Base-by-base conservation (phyloP, 1,140 invertebrate genomes). In the Papilio polyxenes region DNA sequence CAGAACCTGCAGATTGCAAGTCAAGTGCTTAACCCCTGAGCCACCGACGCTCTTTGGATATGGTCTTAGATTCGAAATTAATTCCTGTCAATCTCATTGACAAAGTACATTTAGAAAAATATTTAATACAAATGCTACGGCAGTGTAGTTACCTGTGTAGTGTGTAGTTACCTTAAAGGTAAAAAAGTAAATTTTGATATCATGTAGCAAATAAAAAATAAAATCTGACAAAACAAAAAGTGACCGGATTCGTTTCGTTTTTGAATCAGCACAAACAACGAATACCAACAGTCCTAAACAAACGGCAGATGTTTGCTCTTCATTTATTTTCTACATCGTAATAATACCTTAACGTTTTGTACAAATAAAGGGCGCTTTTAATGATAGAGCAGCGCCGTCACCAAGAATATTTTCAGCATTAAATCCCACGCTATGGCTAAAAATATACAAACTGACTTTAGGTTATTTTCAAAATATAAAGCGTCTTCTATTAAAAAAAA, bases 211-310 rank as follows among this genome's bases (percentile, higher is more conserved):
- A 75, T 11, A 75, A 48, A 75, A 75, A 48, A 48, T 17, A 48
- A 49, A 75, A 75, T 75, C 74, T 49, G 48, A 77, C 75, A 77
- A 77, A 48, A 77, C 51, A 79, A 79, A 77, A 79, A 79, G 56
- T 79, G 53, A 79, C 51, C 53, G 77, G 77, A 79, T 79, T 62
- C 53, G 77, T 59, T 62, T 62, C 77, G 77, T 62, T 79, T 78
- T 62, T 62, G 56, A 79, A 79, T 79, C 77, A 79, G 77, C 56
- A 62, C 77, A 79, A 79, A 79, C 77, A 79, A 79, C 53, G 77
- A 79, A 78, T 11, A 59, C 23, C 76, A 78, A 78, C 76, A 78
- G 77, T 79, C 77, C 77, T 62, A 79, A 79, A 79, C 77, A 79
- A 79, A 79, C 77, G 53, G 15, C 37, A 49, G 20, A 62, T 79